A percentile compares a stretch with the other conserved stretches of the same genome.
phyloP scores from a whole-genome alignment of 2,113 vertebrate species.

The Chelonoidis abingdonii region DNA sequence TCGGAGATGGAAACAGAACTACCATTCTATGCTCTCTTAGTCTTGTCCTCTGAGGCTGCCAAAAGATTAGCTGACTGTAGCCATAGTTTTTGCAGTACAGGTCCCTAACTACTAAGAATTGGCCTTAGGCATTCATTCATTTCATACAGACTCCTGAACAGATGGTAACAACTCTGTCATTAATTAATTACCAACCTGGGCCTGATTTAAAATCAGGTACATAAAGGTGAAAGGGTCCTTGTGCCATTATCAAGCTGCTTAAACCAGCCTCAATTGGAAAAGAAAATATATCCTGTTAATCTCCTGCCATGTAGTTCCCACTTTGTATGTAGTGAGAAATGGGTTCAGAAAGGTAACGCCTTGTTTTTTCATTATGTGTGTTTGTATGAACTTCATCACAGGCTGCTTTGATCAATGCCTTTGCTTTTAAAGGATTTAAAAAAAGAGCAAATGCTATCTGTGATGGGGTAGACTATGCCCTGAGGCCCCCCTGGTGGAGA shows the following conservation, averaged over 20 bases:
- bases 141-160: neutral
- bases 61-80: accelerated
- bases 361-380: slow-evolving; percentile 12
- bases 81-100: accelerated
- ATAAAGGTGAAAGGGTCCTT: neutral
- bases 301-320: neutral
- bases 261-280: neutral
- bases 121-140: neutral
- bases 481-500: no score
- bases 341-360: neutral
- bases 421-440: slow-evolving; percentile 23
- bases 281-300: neutral
- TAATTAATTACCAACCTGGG: neutral
- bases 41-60: neutral
- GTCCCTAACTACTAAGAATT: neutral
- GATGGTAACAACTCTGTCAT: neutral
- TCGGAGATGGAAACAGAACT: neutral
- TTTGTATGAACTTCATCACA: slow-evolving; percentile 45
- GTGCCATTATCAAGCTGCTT: neutral
- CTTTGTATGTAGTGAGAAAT: neutral
- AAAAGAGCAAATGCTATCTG: slow-evolving; percentile 54
- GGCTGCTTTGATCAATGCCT: slow-evolving; percentile 52
- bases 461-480: neutral
- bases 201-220: neutral
- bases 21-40: neutral